Evolutionary conservation across 1,140 invertebrate genomes (phyloP).

Genomic region (Achatina immaculata): DNA sequence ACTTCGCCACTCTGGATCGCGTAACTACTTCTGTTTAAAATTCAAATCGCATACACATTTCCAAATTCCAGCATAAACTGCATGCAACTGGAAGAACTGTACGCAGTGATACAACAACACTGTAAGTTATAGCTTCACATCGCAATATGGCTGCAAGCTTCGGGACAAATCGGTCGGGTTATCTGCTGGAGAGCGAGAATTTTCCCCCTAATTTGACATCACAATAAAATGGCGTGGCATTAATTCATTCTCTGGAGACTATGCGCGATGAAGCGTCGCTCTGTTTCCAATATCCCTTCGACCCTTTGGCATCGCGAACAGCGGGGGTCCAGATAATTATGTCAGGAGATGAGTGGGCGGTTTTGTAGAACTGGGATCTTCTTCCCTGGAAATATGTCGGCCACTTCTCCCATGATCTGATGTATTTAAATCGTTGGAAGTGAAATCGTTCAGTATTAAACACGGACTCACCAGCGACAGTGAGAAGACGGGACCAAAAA

Average conservation of each 20-base stretch:
- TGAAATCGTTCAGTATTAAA: neutral
- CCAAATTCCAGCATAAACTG: no score
- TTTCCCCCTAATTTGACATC: neutral
- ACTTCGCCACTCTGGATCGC: no score
- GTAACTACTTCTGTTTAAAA: no score
- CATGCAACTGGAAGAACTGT: no score
- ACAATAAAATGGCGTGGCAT: neutral
- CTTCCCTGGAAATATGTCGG: neutral
- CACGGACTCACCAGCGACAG: neutral
- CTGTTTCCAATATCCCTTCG: neutral
- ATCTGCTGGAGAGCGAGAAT: neutral
- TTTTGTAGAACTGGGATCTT: neutral
- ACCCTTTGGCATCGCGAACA: neutral
- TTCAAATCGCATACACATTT: no score
- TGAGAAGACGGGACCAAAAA: neutral
- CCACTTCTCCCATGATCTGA: neutral
- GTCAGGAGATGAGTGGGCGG: neutral
- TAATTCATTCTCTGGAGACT: neutral
- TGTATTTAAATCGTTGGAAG: neutral
- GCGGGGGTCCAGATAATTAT: neutral
- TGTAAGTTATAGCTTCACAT: no score
- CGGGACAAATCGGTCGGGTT: neutral
- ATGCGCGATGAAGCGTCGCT: neutral
- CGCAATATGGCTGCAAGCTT: no score
- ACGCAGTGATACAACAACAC: no score